Evolutionary conservation across 2,888 invertebrate species (phyloP).

Genomic region (Synergus japonicus): DNA sequence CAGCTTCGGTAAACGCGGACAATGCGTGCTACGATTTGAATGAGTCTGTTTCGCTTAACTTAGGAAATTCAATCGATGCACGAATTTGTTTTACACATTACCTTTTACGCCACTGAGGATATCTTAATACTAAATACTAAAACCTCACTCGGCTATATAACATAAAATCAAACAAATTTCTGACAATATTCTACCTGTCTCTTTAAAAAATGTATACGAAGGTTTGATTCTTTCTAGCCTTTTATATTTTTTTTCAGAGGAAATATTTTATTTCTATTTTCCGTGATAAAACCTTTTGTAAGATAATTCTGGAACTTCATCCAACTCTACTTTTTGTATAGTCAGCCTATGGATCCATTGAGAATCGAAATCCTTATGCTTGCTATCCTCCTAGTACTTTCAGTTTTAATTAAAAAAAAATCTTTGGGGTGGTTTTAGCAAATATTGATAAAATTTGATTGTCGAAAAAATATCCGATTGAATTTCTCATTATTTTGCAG

Average conservation of each 20-base stretch:
- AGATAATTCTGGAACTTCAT: not conserved
- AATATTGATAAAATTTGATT: not conserved
- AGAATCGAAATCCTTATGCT: slow-evolving; percentile 2
- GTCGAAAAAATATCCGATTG: not conserved
- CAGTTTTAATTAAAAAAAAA: not conserved
- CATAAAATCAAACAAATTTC: not conserved
- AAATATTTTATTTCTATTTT: not conserved
- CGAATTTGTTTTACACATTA: slow-evolving; percentile 44
- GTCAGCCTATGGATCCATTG: not conserved
- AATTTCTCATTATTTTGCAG: not conserved
- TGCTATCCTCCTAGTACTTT: not conserved
- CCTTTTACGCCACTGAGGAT: not conserved
- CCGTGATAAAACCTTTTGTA: not conserved
- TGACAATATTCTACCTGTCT: not conserved
- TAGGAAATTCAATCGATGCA: slow-evolving; percentile 56
- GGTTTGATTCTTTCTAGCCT: not conserved
- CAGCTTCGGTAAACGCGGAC: slow-evolving; percentile 34
- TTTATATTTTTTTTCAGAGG: not conserved
- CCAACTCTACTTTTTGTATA: not conserved
- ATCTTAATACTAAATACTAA: not conserved
- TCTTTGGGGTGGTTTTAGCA: not conserved
- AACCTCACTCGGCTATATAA: not conserved
- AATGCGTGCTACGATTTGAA: slow-evolving; percentile 52
- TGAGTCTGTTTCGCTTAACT: slow-evolving; percentile 50
- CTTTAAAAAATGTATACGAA: not conserved